phyloP scores from a whole-genome alignment of 2,113 vertebrate genomes.

The Phocoena phocoena region DNA sequence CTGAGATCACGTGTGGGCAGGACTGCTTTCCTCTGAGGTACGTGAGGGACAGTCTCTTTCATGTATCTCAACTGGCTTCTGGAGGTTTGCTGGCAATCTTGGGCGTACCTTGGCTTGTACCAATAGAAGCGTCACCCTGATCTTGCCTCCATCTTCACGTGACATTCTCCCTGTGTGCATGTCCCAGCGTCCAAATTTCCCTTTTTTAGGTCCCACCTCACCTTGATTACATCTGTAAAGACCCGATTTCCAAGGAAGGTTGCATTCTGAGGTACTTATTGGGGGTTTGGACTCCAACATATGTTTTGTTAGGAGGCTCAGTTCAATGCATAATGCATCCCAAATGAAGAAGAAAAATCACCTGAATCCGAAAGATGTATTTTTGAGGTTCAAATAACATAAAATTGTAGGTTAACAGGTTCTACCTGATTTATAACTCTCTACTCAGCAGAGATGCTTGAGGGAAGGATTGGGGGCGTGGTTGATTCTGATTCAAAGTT shows the following conservation, averaged over 20 bases:
- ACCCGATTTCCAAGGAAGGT: background rate
- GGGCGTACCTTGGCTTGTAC: background rate
- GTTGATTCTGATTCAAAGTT: background rate
- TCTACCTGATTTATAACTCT: background rate
- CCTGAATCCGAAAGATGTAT: background rate
- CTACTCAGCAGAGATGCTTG: background rate
- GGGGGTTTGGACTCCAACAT: background rate
- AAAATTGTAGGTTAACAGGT: background rate
- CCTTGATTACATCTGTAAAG: background rate
- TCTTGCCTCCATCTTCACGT: background rate
- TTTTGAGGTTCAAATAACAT: background rate
- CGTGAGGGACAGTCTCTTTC: background rate
- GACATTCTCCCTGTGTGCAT: background rate
- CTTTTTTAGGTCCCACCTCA: background rate
- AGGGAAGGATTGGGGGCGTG: background rate
- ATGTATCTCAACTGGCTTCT: background rate
- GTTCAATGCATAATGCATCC: background rate
- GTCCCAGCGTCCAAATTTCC: background rate
- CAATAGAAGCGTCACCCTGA: background rate
- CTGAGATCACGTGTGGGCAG: background rate
- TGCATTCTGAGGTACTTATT: background rate
- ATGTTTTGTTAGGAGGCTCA: background rate
- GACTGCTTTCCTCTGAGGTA: background rate
- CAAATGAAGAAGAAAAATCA: background rate
- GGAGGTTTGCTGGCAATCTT: background rate